A percentile compares a stretch with the other conserved stretches of the same genome.
phyloP scores from a whole-genome alignment of 1,140 invertebrate genomes.

The Diabrotica virgifera region DNA sequence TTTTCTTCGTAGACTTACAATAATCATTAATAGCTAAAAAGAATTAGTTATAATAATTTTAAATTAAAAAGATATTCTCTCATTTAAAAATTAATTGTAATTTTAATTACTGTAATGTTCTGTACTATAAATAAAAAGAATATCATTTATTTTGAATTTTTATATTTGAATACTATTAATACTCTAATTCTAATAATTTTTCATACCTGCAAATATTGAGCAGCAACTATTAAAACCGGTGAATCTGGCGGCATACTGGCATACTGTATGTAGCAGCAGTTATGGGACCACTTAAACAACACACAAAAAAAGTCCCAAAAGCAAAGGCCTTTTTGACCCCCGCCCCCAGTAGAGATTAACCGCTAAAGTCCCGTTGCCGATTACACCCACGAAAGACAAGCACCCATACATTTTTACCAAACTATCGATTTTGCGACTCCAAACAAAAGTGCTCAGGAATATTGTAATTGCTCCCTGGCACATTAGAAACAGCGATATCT shows the following conservation, averaged over 20 bases:
- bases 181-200: not conserved
- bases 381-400: constrained; percentile 11
- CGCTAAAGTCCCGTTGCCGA: constrained; percentile 16
- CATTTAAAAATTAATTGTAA: too few relatives aligned
- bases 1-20: too few relatives aligned
- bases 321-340: constrained; percentile 14
- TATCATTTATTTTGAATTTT: too few relatives aligned
- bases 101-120: too few relatives aligned
- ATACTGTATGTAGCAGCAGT: not conserved
- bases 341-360: constrained; percentile 16
- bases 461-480: too few relatives aligned
- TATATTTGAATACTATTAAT: too few relatives aligned
- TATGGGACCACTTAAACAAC: constrained; percentile 4
- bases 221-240: not conserved
- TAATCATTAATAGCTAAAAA: too few relatives aligned
- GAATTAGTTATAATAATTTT: too few relatives aligned
- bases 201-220: not conserved
- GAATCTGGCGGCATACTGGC: not conserved
- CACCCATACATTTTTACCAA: constrained; percentile 13
- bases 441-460: too few relatives aligned
- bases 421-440: constrained; percentile 8
- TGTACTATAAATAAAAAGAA: too few relatives aligned
- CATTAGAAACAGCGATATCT: too few relatives aligned
- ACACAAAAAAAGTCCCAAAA: constrained; percentile 15
- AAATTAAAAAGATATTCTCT: too few relatives aligned